These are phyloP conservation scores for Phrynocephalus vlangalii DNA, from an alignment of 2,797 vertebrate genomes.

Conservation along the genomic window DNA sequence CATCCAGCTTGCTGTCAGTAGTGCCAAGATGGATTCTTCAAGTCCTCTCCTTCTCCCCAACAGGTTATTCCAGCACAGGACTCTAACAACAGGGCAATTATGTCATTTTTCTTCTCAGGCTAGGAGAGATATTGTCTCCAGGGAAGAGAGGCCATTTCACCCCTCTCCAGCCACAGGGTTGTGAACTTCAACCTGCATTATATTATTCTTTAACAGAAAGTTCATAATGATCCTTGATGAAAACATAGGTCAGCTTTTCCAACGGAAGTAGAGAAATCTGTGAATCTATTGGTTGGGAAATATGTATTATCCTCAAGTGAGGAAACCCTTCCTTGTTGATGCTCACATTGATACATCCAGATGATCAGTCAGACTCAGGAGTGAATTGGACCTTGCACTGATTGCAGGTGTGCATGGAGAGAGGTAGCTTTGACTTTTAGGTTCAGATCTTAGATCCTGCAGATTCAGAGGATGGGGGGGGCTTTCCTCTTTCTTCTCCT, in stretches of 20 bases:
- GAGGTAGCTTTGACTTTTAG: too few species aligned
- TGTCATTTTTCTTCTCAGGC: conserved; percentile 68
- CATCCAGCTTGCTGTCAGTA: conserved; percentile 48
- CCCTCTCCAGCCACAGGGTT: conserved; percentile 12
- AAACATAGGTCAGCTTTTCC: not conserved
- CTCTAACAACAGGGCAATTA: conserved; percentile 53
- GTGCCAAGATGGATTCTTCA: conserved; percentile 55
- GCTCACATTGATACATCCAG: too few species aligned
- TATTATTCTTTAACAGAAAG: too few species aligned
- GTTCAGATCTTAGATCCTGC: too few species aligned
- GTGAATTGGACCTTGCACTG: too few species aligned
- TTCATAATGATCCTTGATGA: not conserved
- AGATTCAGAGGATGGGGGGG: too few species aligned
- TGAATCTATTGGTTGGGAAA: too few species aligned
- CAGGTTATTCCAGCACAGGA: conserved; percentile 48
- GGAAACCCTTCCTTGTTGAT: too few species aligned
- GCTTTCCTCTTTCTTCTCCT: too few species aligned
- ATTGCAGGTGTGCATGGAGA: too few species aligned
- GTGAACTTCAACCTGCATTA: not conserved
- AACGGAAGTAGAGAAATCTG: not conserved
- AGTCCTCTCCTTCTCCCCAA: conserved; percentile 25
- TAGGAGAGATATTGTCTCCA: conserved; percentile 49
- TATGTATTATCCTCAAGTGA: too few species aligned
- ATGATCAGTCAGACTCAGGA: too few species aligned
- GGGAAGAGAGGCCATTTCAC: conserved; percentile 63